These are phyloP conservation scores for Zhengitettix transpicula DNA, from an alignment of 2,888 invertebrate species.

Conservation along the genomic window DNA sequence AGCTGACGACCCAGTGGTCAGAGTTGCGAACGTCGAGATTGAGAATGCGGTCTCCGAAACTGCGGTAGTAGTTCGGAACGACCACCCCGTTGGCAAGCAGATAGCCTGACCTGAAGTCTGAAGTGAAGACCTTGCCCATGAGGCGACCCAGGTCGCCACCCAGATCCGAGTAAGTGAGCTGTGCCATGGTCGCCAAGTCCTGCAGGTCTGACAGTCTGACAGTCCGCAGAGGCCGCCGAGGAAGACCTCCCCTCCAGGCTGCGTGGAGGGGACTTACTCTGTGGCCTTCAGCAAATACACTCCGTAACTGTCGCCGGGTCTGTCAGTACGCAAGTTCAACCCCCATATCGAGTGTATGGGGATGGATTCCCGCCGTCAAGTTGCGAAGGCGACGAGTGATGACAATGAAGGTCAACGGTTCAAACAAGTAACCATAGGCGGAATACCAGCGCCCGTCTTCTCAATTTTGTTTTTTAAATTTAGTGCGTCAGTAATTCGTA, in stretches of 20 bases:
- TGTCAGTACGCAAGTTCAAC: too few species aligned
- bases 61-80: slow-evolving; percentile 49
- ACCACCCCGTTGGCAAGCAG: slow-evolving; percentile 31
- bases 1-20: slow-evolving; percentile 76
- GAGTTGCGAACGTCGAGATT: slow-evolving; percentile 53
- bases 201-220: neutral
- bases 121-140: slow-evolving; percentile 18
- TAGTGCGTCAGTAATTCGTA: too few species aligned
- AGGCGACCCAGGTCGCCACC: slow-evolving; percentile 16
- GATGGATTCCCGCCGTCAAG: too few species aligned
- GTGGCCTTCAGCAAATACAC: too few species aligned
- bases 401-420: too few species aligned
- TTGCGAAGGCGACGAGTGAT: too few species aligned
- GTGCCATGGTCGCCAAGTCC: neutral
- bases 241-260: neutral
- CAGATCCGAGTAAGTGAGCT: neutral
- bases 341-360: too few species aligned
- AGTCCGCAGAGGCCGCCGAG: neutral
- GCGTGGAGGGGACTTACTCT: neutral
- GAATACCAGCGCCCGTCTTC: too few species aligned
- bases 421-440: too few species aligned
- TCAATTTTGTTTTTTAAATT: too few species aligned
- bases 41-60: slow-evolving; percentile 49
- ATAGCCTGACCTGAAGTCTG: slow-evolving; percentile 22
- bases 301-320: too few species aligned